Conservation (phyloP, 1,140 invertebrate species). For the Calosoma granatense region DNA sequence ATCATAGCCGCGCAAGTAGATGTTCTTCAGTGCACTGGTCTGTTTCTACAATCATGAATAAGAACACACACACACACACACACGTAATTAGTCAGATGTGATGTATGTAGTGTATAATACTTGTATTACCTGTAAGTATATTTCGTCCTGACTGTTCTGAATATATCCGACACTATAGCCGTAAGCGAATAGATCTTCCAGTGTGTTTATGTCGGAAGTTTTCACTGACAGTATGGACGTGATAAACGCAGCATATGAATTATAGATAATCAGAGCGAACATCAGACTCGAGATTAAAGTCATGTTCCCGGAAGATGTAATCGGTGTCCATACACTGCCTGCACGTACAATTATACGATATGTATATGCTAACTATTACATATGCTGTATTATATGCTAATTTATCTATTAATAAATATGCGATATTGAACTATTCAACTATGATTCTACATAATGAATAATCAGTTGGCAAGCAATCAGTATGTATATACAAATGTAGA, state of each 20-base stretch:
- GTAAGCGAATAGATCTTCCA: constrained; percentile 45
- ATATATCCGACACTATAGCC: constrained; percentile 49
- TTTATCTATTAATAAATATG: too few relatives aligned
- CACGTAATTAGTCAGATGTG: too few relatives aligned
- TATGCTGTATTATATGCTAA: too few relatives aligned
- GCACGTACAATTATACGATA: too few relatives aligned
- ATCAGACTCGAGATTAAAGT: constrained; percentile 45
- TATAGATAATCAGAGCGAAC: constrained; percentile 42
- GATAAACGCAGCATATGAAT: constrained; percentile 43
- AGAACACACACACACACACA: background rate
- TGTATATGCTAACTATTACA: too few relatives aligned
- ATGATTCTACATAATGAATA: too few relatives aligned
- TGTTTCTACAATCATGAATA: constrained; percentile 20
- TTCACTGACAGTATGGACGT: constrained; percentile 52
- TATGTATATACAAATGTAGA: too few relatives aligned
- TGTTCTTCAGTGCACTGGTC: constrained; percentile 18
- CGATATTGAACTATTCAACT: too few relatives aligned
- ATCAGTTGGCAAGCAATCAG: too few relatives aligned
- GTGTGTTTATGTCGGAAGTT: constrained; percentile 42
- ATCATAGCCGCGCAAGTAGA: constrained; percentile 23
- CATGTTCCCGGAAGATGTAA: constrained; percentile 43
- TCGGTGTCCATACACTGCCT: constrained; percentile 48
- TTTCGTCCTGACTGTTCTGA: constrained; percentile 38
- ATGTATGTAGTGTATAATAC: too few relatives aligned
- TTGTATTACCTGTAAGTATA: constrained; percentile 36